Evolutionary conservation across 2,888 invertebrate species (phyloP), one percentile per base, ranked within the genome.

Genomic region (Masnerella sp.): DNA sequence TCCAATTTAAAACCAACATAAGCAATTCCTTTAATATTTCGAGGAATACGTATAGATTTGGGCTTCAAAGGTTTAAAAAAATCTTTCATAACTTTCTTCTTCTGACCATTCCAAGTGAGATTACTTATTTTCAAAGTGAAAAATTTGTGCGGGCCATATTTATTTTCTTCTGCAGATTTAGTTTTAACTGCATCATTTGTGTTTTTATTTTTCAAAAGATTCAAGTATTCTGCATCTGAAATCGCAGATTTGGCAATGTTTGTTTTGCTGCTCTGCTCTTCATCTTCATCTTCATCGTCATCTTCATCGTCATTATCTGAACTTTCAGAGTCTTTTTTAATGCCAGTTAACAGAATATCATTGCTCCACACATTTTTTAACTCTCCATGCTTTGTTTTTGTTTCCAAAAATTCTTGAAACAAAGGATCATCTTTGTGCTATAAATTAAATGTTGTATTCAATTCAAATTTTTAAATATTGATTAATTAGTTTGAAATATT

Each of bases 1-100:
- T 96, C 95, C 2, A 92, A 93, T 85, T 93, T 92, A 82, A 98
- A 97, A 1, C 96, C 96, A n/a, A 95, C 94, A 89, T 93, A 97
- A 34, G 96, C 97, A 81, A 97, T 94, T 4, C 96, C 96, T 83
- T 93, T 92, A 1, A 93, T 89, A 78, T 93, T 91, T 68, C 88
- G 90, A 0, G 96, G 96, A 38, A 96, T 88, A 72, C 96, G 90
- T 61, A 98, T 93, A 2, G 95, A 94, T 82, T 91, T 93, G 1
- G 94, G 91, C 76, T 93, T 93, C 4, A 95, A 82, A 0, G 96
- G 96, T 79, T 92, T 91, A 79, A 97, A 95, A 83, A 97, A 97
- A 76, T 93, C 92, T 83, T 94, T 93, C 2, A 98, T 89, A 76
- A 95, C 93, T 85, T 93, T 94, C 82, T 97, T 95, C 86, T 93